Evolutionary conservation across 1,140 invertebrate species (phyloP), one percentile per base, ranked within the genome.

Genomic region (Odontomachus brunneus): DNA sequence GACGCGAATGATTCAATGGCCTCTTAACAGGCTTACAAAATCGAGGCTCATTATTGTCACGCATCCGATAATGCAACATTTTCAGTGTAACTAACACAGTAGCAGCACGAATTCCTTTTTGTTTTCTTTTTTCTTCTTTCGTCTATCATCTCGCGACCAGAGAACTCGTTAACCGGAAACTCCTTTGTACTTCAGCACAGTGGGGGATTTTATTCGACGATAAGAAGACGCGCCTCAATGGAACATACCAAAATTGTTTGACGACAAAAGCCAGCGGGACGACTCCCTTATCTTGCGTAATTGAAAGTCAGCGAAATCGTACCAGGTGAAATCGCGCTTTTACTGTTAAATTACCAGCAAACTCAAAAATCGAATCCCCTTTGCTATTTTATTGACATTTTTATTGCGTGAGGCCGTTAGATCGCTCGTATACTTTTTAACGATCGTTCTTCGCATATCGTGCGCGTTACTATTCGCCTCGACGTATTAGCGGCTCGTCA

Each of bases 271-370:
- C 57, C 57, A 38, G 53, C 49, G 7, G 22, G 67, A 62, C 84
- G 57, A 38, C 15, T 82, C 53, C 51, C 38, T 33, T 48, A 19
- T 38, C 38, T 85, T 86, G 63, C 69, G 83, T 73, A 86, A 86
- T 69, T 51, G 63, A 82, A 55, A 48, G 19, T 12, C 51, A 24
- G 53, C 49, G 51, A 72, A 48, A 55, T 57, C 29, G 26, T 60
- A n/a, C 53, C 60, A 29, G 29, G 53, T 51, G 60, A 66, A 84
- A 84, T 83, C 81, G 51, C 65, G 44, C 67, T 62, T 63, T 60
- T 60, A 33, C 53, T 57, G 65, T 80, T 51, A 71, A 71, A 71
- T 69, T 44, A 80, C 60, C 7, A n/a, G n/a, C 51, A 71, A 59
- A 48, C n/a, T 71, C 33, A 69, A n/a, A n/a, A n/a, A 69, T 55